A percentile compares a stretch with the other conserved stretches of the same genome.
Evolutionary conservation across 2,797 vertebrate species (phyloP).

Genomic region (Sciurus vulgaris): DNA sequence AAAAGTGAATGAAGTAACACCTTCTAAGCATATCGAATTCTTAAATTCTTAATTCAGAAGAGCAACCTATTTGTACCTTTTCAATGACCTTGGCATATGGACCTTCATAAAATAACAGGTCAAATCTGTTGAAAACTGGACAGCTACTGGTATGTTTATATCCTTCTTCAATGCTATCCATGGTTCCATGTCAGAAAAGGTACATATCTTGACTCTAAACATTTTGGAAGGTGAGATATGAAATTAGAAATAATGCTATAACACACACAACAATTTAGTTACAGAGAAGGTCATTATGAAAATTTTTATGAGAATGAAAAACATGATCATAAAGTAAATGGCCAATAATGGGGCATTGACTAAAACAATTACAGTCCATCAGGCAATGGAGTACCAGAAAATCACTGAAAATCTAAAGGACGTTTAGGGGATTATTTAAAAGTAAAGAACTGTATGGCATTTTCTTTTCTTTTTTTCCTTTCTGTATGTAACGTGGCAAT

Average conservation of each 20-base stretch:
- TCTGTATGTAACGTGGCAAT: not conserved
- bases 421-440: not conserved
- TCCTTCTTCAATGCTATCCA: not conserved
- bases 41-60: not conserved
- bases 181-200: not conserved
- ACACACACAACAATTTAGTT: not conserved
- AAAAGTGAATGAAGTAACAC: not conserved
- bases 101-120: not conserved
- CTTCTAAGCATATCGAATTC: not conserved
- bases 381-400: not conserved
- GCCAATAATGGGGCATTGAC: not conserved
- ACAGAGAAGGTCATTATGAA: not conserved
- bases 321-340: not conserved
- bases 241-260: not conserved
- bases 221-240: not conserved
- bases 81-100: not conserved
- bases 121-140: not conserved
- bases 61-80: not conserved
- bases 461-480: conserved; percentile 1
- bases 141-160: not conserved
- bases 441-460: not conserved
- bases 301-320: conserved; percentile 46
- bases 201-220: not conserved
- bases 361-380: not conserved
- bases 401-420: conserved; percentile 8